Base-by-base conservation (phyloP, 2,113 vertebrate genomes). In the Protomyctophum bolini region DNA sequence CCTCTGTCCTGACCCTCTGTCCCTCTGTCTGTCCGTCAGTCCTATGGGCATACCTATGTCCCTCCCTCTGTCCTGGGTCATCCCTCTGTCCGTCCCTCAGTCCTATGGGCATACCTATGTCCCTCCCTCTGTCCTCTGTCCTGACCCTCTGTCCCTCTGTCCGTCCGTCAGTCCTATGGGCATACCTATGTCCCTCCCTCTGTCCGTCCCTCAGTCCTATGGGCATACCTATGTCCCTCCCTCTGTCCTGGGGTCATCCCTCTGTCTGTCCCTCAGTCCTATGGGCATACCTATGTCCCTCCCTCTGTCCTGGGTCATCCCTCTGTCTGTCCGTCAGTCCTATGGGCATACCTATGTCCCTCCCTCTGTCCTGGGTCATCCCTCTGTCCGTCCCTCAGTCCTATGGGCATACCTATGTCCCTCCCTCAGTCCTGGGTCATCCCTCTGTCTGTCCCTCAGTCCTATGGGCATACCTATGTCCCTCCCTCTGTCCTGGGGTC, bases 111-210 rank as follows among this genome's bases (percentile, higher is more conserved):
- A 21, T 21, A 21, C 21, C 21, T 21, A 21, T 21, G 21, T 21
- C 21, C 21, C 1, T 21, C 21, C 21, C 21, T 21, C 21, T 21
- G 21, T 21, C 21, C 21, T n/a, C n/a, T 82, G 87, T 86, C 85
- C n/a, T n/a, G n/a, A n/a, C n/a, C n/a, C n/a, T n/a, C n/a, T n/a
- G 84, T 90, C 88, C 82, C 85, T 80, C 83, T 84, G 83, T 76
- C 79, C 72, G 21, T 21, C 21, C 21, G 1, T 21, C 21, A 21
- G 21, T 21, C 21, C 21, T 21, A 21, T 21, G 21, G 21, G 21
- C 21, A 21, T 21, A 21, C 21, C 1, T 21, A 21, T 21, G 28
- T 49, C 72, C 75, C n/a, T 90, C 88, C 82, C 85, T 80, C 83
- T 84, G 83, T 76, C 79, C 72, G 68, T 79, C 78, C 79, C 33